Evolutionary conservation across 1,140 invertebrate genomes (phyloP).

Genomic region (Neotoxoptera formosana): DNA sequence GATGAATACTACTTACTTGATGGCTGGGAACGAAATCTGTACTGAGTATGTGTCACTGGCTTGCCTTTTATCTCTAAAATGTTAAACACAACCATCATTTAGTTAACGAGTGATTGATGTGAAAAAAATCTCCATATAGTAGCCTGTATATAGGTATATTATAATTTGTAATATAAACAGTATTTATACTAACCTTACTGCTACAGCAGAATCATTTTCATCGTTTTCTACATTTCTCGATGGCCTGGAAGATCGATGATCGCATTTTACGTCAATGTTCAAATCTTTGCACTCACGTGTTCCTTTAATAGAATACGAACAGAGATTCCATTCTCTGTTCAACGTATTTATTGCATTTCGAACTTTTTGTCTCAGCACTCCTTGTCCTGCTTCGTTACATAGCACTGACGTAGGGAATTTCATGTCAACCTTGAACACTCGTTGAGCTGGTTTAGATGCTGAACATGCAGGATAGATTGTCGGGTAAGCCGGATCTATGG

Average conservation of each 20-base stretch:
- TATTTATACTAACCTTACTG: conserved; percentile 72
- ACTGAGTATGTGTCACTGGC: conserved; percentile 84
- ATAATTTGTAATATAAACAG: conserved; percentile 63
- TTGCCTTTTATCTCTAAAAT: conserved; percentile 66
- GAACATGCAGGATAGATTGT: conserved; percentile 89
- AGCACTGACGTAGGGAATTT: conserved; percentile 92
- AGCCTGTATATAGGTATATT: not conserved
- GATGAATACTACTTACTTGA: conserved; percentile 84
- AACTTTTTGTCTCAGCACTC: conserved; percentile 86
- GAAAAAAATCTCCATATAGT: not conserved
- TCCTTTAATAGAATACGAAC: conserved; percentile 83
- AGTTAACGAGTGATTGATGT: not conserved
- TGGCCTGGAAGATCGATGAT: conserved; percentile 74
- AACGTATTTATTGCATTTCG: conserved; percentile 85
- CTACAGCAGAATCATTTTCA: conserved; percentile 79
- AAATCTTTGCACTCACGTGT: conserved; percentile 85
- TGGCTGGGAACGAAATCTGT: conserved; percentile 87
- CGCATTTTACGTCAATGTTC: conserved; percentile 88
- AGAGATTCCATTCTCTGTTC: conserved; percentile 94
- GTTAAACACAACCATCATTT: not conserved
- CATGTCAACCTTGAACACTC: conserved; percentile 92
- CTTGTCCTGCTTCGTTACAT: conserved; percentile 92
- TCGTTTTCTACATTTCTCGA: conserved; percentile 76
- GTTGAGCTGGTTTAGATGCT: conserved; percentile 84
- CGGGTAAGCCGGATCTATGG: conserved; percentile 77